Conservation (phyloP, 2,888 invertebrate species). For the Halocaridina rubra region DNA sequence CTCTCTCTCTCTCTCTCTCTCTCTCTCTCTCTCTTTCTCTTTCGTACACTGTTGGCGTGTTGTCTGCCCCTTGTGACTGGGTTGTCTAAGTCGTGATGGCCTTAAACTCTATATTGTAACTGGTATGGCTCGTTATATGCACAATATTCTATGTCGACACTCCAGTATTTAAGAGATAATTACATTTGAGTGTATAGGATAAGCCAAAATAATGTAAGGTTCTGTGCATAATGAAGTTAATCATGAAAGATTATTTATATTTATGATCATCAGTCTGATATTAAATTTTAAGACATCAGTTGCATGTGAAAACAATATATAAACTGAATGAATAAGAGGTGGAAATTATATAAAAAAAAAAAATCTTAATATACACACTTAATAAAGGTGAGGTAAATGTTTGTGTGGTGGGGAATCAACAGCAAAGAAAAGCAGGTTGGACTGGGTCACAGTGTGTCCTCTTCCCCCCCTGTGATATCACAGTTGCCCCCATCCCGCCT, state of each 20-base stretch:
- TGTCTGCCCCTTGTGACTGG: slow-evolving; percentile 29
- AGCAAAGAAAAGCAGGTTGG: slow-evolving; percentile 5
- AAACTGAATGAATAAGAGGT: not conserved
- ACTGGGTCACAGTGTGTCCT: slow-evolving; percentile 19
- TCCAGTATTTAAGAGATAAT: slow-evolving; percentile 41
- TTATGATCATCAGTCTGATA: slow-evolving; percentile 40
- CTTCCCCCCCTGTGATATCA: slow-evolving; percentile 33
- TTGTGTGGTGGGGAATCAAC: slow-evolving; percentile 4
- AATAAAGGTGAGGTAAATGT: slow-evolving; percentile 6
- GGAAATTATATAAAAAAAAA: not conserved
- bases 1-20: not conserved
- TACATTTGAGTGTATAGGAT: slow-evolving; percentile 42
- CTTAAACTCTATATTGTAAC: slow-evolving; percentile 56
- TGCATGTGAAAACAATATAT: slow-evolving; percentile 31
- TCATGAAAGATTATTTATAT: slow-evolving; percentile 43
- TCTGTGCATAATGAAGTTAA: slow-evolving; percentile 58
- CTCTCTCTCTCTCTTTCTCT: not conserved
- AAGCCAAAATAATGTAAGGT: slow-evolving; percentile 44
- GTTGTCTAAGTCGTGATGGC: slow-evolving; percentile 45
- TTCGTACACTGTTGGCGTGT: not conserved
- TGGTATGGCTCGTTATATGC: slow-evolving; percentile 53
- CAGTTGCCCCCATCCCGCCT: not conserved
- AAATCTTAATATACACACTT: not conserved
- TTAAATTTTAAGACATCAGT: slow-evolving; percentile 42
- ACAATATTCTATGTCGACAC: slow-evolving; percentile 60